Evolutionary conservation across 2,113 vertebrate species (phyloP).

Genomic region (Gymnobelideus leadbeateri): DNA sequence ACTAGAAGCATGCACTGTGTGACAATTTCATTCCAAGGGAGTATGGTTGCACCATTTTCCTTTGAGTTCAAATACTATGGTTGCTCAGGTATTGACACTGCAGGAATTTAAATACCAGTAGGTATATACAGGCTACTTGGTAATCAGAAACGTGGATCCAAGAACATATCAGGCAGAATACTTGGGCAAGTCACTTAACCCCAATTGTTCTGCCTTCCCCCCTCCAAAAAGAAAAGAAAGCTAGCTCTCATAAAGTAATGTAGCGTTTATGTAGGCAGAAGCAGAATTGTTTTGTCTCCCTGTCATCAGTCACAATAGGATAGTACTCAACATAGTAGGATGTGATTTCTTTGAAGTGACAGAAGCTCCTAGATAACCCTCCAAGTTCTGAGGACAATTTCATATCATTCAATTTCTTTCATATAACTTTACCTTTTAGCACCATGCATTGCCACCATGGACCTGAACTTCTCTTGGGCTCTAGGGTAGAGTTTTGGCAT

Average conservation of each 20-base stretch:
- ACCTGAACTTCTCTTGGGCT: conserved; percentile 22
- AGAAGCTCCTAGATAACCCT: background rate
- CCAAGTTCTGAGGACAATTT: background rate
- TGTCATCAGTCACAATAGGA: background rate
- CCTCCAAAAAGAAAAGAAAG: background rate
- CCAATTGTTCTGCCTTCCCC: too few relatives aligned
- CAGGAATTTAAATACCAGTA: conserved; percentile 43
- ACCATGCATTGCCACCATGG: conserved; percentile 17
- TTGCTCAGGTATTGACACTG: conserved; percentile 12
- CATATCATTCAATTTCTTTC: background rate
- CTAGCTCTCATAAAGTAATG: conserved; percentile 27
- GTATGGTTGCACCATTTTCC: conserved; percentile 35
- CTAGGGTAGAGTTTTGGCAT: conserved; percentile 21
- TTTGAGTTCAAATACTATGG: conserved; percentile 39
- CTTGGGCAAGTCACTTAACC: too few relatives aligned
- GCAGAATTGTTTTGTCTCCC: background rate
- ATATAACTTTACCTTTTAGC: background rate
- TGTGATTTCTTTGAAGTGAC: background rate
- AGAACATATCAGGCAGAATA: background rate
- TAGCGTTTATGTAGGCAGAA: conserved; percentile 15
- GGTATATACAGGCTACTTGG: conserved; percentile 26
- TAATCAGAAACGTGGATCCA: conserved; percentile 15
- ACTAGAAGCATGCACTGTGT: background rate
- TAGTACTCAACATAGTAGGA: background rate
- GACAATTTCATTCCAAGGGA: conserved; percentile 42